Conservation (phyloP, 2,888 invertebrate genomes). For the Xestia sexstrigata region DNA sequence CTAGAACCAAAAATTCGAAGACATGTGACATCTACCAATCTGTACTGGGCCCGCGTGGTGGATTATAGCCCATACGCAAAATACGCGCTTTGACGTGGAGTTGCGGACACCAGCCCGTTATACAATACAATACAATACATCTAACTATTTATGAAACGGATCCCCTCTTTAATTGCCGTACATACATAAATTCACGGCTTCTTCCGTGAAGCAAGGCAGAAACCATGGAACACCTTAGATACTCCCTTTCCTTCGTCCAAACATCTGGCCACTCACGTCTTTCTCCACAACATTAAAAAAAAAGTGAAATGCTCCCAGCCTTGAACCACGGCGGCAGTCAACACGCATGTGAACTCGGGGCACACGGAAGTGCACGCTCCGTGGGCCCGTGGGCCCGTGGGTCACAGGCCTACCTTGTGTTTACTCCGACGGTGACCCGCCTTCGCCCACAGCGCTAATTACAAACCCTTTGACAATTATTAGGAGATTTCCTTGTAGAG, state of each 20-base stretch:
- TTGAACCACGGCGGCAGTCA: constrained; percentile 49
- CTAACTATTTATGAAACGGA: too few species aligned
- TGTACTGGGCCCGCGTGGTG: too few species aligned
- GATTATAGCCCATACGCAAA: too few species aligned
- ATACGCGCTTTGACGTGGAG: too few species aligned
- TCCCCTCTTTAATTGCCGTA: too few species aligned
- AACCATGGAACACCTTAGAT: background rate
- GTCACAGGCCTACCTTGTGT: constrained; percentile 52
- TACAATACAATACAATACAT: too few species aligned
- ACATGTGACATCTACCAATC: too few species aligned
- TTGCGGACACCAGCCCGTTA: too few species aligned
- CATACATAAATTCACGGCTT: background rate
- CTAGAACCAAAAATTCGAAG: too few species aligned
- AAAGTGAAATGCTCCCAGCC: constrained; percentile 61
- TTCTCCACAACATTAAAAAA: constrained; percentile 20
- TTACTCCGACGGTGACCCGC: constrained; percentile 46
- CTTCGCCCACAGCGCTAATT: constrained; percentile 55
- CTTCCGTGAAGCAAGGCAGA: background rate
- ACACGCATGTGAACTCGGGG: constrained; percentile 71
- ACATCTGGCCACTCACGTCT: background rate
- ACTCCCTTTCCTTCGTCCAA: background rate
- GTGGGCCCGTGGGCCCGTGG: constrained; percentile 32
- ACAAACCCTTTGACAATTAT: constrained; percentile 64
- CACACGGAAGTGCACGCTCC: constrained; percentile 75
- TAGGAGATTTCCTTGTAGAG: constrained; percentile 45